phyloP scores from a whole-genome alignment of 1,140 invertebrate genomes.

The Penaeus indicus region DNA sequence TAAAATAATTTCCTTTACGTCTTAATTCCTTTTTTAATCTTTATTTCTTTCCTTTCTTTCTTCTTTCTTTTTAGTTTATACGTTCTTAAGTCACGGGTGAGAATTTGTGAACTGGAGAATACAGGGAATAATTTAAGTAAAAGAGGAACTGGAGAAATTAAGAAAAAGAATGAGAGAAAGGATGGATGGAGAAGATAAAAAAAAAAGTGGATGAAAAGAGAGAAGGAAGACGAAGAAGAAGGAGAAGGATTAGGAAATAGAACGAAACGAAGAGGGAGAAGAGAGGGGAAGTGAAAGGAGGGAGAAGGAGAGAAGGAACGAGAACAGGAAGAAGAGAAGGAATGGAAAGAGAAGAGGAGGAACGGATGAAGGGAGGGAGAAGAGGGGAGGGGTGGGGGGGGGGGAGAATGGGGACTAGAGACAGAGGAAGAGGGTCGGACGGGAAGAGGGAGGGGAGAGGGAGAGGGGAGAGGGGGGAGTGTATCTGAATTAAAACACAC shows the following conservation, averaged over 20 bases:
- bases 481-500: constrained; percentile 16
- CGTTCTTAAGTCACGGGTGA: no score
- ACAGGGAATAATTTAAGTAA: no score
- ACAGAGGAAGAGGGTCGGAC: background rate
- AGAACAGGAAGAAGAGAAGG: background rate
- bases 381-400: no score
- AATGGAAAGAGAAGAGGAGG: background rate
- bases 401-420: background rate
- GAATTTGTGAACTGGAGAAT: no score
- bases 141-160: no score
- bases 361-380: background rate
- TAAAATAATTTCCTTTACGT: no score
- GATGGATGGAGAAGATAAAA: background rate
- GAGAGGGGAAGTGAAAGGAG: no score
- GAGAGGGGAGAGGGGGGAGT: background rate
- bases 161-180: no score
- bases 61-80: no score
- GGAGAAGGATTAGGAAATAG: background rate
- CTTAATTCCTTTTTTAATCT: no score
- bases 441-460: background rate
- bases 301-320: background rate
- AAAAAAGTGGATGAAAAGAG: background rate
- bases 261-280: background rate
- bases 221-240: background rate
- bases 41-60: no score